Evolutionary conservation across 2,797 vertebrate genomes (phyloP).

Genomic region (Ctenochaetus hawaiiensis): DNA sequence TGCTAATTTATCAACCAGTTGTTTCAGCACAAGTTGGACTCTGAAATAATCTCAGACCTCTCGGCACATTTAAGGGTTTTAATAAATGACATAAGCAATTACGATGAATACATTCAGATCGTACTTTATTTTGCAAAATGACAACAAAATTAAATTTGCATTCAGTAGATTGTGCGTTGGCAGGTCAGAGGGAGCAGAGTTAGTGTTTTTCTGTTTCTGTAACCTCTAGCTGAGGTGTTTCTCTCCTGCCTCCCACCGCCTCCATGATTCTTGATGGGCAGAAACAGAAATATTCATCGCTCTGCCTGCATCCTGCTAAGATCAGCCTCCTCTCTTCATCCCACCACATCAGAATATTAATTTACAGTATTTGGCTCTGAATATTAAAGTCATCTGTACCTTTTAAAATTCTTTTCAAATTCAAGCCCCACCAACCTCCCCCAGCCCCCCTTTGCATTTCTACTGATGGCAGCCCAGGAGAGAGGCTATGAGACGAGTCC

Average conservation of each 20-base stretch:
- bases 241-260: constrained; percentile 12
- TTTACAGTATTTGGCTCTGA: constrained; percentile 93
- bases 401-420: constrained; percentile 99
- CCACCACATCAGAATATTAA: constrained; percentile 96
- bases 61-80: neutral
- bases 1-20: no score
- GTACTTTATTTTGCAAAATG: neutral
- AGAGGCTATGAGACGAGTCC: constrained; percentile 93
- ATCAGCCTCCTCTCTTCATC: constrained; percentile 65
- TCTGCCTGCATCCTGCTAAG: constrained; percentile 54
- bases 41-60: neutral
- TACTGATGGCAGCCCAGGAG: constrained; percentile 96
- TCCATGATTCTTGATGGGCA: constrained; percentile 42
- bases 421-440: constrained; percentile 85
- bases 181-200: neutral
- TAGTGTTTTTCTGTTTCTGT: constrained; percentile 17
- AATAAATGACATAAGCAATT: neutral
- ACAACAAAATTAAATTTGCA: neutral
- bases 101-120: neutral
- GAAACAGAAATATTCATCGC: constrained; percentile 74
- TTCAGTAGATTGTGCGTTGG: neutral
- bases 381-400: constrained; percentile 99
- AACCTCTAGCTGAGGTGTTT: constrained; percentile 39
- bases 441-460: constrained; percentile 75
- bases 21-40: neutral